phyloP scores from a whole-genome alignment of 2,113 vertebrate genomes.

The Apodemus speciosus region DNA sequence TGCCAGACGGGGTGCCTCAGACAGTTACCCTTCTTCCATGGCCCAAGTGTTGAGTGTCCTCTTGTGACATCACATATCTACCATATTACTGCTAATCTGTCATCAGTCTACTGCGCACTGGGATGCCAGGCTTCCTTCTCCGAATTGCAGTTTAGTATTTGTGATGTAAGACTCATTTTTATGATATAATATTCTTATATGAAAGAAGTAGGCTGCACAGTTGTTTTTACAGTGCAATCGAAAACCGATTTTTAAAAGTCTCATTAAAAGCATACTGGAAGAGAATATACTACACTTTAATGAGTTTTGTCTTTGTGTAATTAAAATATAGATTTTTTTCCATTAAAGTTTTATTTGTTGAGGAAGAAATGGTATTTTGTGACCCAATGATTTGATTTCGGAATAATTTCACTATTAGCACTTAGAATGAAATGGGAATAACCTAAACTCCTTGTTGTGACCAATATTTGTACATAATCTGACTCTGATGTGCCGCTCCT shows the following conservation, averaged over 20 bases:
- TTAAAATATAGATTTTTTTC: neutral
- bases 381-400: neutral
- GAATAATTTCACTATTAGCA: neutral
- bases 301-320: slow-evolving; percentile 5
- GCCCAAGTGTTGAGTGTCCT: neutral
- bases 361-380: slow-evolving; percentile 9
- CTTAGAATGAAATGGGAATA: neutral
- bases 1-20: neutral
- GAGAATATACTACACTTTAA: neutral
- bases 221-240: neutral
- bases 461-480: neutral
- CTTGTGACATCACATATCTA: neutral
- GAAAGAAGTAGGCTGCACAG: neutral
- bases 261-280: neutral
- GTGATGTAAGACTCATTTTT: neutral
- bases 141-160: neutral
- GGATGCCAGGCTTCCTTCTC: neutral
- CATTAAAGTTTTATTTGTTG: neutral
- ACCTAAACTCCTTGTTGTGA: neutral
- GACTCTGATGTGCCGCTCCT: neutral
- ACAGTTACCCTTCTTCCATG: neutral
- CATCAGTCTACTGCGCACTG: neutral
- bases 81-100: neutral
- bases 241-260: slow-evolving; percentile 15
- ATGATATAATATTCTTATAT: neutral